phyloP scores from a whole-genome alignment of 2,888 invertebrate genomes.

The Ryuthela nishihirai region DNA sequence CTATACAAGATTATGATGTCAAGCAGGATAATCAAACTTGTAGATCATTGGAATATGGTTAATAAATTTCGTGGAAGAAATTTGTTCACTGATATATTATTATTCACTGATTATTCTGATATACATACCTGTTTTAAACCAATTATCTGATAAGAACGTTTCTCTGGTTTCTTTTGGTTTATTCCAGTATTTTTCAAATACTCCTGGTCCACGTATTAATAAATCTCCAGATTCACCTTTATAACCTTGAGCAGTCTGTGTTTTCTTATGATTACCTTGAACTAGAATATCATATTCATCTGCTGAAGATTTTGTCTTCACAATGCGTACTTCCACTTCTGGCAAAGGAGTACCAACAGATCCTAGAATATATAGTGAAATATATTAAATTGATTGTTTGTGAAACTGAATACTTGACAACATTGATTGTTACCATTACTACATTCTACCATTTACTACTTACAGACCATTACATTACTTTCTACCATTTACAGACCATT shows the following conservation, averaged over 20 bases:
- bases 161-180: conserved; percentile 64
- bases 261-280: conserved; percentile 44
- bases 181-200: conserved; percentile 75
- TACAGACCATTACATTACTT: too few species aligned
- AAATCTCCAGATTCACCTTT: conserved; percentile 56
- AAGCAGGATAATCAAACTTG: too few species aligned
- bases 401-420: too few species aligned
- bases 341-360: conserved; percentile 76
- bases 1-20: too few species aligned
- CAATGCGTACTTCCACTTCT: conserved; percentile 62
- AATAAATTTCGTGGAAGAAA: too few species aligned
- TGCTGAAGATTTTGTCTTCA: conserved; percentile 44
- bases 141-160: conserved; percentile 73
- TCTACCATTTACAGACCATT: too few species aligned
- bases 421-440: too few species aligned
- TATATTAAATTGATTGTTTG: too few species aligned
- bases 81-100: too few species aligned
- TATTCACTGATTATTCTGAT: too few species aligned
- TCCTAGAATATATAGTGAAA: conserved; percentile 51
- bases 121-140: conserved; percentile 74
- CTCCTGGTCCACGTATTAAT: conserved; percentile 62
- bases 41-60: too few species aligned
- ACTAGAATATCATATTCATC: conserved; percentile 45
- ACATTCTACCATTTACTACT: too few species aligned
- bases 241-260: conserved; percentile 44